Evolutionary conservation across 2,797 vertebrate species (phyloP).

Genomic region (Cyprinella venusta): DNA sequence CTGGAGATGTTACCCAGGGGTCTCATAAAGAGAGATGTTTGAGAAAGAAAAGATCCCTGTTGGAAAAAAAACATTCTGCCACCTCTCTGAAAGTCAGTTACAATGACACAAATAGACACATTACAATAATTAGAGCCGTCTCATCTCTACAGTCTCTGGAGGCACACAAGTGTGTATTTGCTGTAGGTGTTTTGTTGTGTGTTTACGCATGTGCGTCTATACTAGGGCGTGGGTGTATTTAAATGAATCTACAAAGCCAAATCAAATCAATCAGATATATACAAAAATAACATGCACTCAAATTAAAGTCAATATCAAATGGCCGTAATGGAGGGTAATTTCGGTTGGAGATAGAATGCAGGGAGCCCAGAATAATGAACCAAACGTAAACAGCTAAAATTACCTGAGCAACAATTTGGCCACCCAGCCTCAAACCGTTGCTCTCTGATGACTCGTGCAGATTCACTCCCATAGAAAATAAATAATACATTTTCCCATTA

Average conservation of each 20-base stretch:
- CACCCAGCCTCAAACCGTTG: constrained; percentile 34
- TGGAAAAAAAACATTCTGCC: background rate
- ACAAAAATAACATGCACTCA: constrained; percentile 56
- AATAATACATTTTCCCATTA: constrained; percentile 49
- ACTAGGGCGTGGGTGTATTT: constrained; percentile 38
- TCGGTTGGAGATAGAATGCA: constrained; percentile 36
- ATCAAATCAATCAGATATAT: constrained; percentile 61
- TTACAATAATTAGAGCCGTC: constrained; percentile 60
- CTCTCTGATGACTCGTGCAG: constrained; percentile 35
- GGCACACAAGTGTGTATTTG: constrained; percentile 26
- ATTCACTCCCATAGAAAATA: constrained; percentile 42
- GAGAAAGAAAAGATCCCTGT: constrained; percentile 44
- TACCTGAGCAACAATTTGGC: constrained; percentile 26
- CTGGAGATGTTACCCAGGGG: constrained; percentile 45
- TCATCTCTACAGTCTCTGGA: constrained; percentile 56
- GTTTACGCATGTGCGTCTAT: constrained; percentile 25
- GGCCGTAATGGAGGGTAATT: constrained; percentile 53
- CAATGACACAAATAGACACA: constrained; percentile 65
- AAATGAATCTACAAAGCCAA: constrained; percentile 55
- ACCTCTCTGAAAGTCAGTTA: constrained; percentile 44
- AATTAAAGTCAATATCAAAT: constrained; percentile 55
- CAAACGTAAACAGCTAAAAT: constrained; percentile 44
- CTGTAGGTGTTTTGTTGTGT: constrained; percentile 37
- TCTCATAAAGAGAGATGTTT: constrained; percentile 57
- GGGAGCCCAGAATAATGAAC: constrained; percentile 27